Percentiles rank a stretch among this genome's conserved stretches.
Evolutionary conservation across 2,797 vertebrate species (phyloP).

Genomic region (Liparis tanakae): DNA sequence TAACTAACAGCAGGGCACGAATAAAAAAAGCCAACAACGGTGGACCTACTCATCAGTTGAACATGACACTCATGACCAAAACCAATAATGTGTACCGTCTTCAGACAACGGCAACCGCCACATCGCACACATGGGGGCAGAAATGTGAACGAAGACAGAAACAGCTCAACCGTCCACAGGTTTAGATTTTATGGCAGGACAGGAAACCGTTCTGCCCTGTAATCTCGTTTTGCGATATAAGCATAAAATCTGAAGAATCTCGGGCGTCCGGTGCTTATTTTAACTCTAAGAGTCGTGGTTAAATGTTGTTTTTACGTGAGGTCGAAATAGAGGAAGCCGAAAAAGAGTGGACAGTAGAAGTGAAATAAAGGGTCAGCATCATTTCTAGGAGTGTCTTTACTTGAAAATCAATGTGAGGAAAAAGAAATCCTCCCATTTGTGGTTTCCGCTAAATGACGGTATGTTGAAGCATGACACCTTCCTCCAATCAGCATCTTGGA

Average conservation of each 20-base stretch:
- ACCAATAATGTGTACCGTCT: background rate
- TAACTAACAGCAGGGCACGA: no score
- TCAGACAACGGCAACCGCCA: background rate
- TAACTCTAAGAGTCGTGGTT: conserved; percentile 29
- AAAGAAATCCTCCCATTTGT: conserved; percentile 26
- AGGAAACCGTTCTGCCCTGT: conserved; percentile 31
- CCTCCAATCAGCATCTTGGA: conserved; percentile 48
- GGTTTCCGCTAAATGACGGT: conserved; percentile 40
- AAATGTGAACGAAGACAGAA: conserved; percentile 11
- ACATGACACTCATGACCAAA: background rate
- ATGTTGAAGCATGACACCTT: conserved; percentile 23
- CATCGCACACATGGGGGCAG: background rate
- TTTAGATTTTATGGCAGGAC: conserved; percentile 3
- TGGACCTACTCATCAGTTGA: background rate
- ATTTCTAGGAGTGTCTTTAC: conserved; percentile 19
- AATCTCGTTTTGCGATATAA: conserved; percentile 37
- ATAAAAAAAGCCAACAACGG: no score
- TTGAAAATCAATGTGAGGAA: conserved; percentile 25
- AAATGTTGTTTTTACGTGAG: conserved; percentile 6
- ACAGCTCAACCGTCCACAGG: conserved; percentile 4
- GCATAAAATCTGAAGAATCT: conserved; percentile 30
- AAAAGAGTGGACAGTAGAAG: background rate
- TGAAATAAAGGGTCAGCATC: conserved; percentile 11
- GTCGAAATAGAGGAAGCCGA: background rate
- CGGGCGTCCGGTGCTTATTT: conserved; percentile 36